Conservation (phyloP, 2,888 invertebrate genomes). For the Emesis castigata region DNA sequence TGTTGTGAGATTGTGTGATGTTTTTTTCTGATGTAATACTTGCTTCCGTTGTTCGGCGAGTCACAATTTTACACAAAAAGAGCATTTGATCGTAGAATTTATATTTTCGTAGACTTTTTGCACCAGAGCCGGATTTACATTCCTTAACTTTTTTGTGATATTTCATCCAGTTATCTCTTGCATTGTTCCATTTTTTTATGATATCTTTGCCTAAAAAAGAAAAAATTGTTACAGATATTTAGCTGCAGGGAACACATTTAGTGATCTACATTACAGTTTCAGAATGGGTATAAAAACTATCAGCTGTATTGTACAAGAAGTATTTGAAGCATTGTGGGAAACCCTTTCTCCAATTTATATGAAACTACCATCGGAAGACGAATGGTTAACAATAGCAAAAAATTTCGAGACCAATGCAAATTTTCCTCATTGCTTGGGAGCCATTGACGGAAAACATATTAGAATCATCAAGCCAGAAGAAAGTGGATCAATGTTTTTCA, state of each 20-base stretch:
- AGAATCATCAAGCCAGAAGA: slow-evolving; percentile 37
- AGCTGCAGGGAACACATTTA: slow-evolving; percentile 28
- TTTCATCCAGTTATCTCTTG: slow-evolving; percentile 69
- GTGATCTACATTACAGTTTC: slow-evolving; percentile 23
- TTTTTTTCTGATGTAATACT: slow-evolving; percentile 65
- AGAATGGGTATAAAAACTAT: slow-evolving; percentile 60
- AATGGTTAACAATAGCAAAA: slow-evolving; percentile 46
- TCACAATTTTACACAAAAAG: slow-evolving; percentile 51
- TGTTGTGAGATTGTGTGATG: slow-evolving; percentile 61
- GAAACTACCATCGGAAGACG: slow-evolving; percentile 51
- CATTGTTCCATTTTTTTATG: slow-evolving; percentile 47
- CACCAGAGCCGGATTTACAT: slow-evolving; percentile 66
- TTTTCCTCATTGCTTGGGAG: slow-evolving; percentile 38
- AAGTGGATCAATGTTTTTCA: slow-evolving; percentile 57
- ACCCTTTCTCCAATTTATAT: slow-evolving; percentile 59
- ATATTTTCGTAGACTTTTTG: slow-evolving; percentile 67
- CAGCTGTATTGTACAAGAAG: slow-evolving; percentile 54
- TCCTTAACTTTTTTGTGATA: slow-evolving; percentile 66
- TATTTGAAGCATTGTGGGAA: slow-evolving; percentile 48
- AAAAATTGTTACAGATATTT: slow-evolving; percentile 28
- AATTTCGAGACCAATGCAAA: slow-evolving; percentile 39
- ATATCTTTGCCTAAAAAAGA: slow-evolving; percentile 55
- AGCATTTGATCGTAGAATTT: slow-evolving; percentile 48
- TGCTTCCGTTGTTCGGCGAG: slow-evolving; percentile 60
- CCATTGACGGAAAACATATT: slow-evolving; percentile 61